These are phyloP conservation scores for Edolisoma coerulescens DNA, from an alignment of 2,113 vertebrate genomes.

Conservation along the genomic window DNA sequence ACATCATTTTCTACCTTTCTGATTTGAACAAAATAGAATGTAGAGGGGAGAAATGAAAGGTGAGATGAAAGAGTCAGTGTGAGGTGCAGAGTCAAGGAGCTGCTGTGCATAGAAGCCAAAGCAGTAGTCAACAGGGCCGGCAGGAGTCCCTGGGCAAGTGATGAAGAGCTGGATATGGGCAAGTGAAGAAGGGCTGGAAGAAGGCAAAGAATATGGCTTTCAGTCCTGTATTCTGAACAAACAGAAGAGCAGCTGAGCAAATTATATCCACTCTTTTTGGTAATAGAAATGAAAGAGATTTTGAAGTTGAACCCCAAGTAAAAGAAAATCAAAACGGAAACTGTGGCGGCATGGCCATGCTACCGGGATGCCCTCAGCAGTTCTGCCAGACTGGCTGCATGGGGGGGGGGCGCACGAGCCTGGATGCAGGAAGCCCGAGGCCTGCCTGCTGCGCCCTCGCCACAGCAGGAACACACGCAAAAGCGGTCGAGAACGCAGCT, in stretches of 20 bases:
- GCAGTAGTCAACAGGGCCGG: not conserved
- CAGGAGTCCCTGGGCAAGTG: not conserved
- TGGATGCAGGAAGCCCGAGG: no score
- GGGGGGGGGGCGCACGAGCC: no score
- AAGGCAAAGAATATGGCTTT: not conserved
- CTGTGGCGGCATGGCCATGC: no score
- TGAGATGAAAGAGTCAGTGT: not conserved
- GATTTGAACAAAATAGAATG: not conserved
- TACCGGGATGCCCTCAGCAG: no score
- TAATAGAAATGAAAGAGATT: not conserved
- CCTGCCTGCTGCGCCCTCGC: no score
- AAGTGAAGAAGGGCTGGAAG: not conserved
- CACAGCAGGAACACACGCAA: no score
- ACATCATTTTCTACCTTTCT: not conserved
- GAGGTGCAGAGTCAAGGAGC: not conserved
- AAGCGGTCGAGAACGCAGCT: no score
- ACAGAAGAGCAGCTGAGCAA: not conserved
- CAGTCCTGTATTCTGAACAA: not conserved
- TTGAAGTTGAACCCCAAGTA: not conserved
- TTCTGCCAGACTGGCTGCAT: no score
- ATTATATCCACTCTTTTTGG: not conserved
- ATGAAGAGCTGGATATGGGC: not conserved
- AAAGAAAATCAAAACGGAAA: not conserved
- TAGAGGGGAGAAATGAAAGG: not conserved
- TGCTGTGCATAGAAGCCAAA: not conserved